A percentile compares a stretch with the other conserved stretches of the same genome.
Evolutionary conservation across 2,888 invertebrate species (phyloP).

Genomic region (Oscheius sp.): DNA sequence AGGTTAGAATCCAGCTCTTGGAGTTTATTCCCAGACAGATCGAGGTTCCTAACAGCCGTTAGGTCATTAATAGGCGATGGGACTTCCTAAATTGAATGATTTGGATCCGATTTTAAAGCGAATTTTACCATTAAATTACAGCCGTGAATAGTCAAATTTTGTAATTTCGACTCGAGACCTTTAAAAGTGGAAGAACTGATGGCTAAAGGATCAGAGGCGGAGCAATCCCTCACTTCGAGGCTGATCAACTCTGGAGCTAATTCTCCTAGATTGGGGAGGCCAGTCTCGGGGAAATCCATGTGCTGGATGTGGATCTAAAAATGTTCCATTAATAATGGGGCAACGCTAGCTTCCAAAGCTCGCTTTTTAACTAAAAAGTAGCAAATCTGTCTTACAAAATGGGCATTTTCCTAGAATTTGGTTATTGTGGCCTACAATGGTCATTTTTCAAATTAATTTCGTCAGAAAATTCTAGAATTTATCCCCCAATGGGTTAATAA

Average conservation of each 20-base stretch:
- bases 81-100: slow-evolving; percentile 40
- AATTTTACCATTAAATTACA: slow-evolving; percentile 51
- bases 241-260: slow-evolving; percentile 43
- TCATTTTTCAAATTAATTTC: no score
- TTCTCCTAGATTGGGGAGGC: slow-evolving; percentile 40
- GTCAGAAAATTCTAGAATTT: no score
- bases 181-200: slow-evolving; percentile 39
- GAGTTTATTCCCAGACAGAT: slow-evolving; percentile 46
- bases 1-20: slow-evolving; percentile 32
- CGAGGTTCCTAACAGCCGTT: slow-evolving; percentile 27
- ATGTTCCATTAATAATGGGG: no score
- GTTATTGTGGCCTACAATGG: no score
- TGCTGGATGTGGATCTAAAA: slow-evolving; percentile 57
- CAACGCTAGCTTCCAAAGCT: no score
- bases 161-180: slow-evolving; percentile 41
- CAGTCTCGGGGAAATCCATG: slow-evolving; percentile 49
- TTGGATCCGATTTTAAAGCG: background rate
- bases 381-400: no score
- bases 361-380: no score
- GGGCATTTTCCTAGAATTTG: no score
- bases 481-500: no score
- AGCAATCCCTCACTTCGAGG: slow-evolving; percentile 54
- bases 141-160: slow-evolving; percentile 58
- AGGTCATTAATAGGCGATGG: slow-evolving; percentile 37
- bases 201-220: slow-evolving; percentile 36